Conservation (phyloP, 2,113 vertebrate species). For the Cyanoderma ruficeps region DNA sequence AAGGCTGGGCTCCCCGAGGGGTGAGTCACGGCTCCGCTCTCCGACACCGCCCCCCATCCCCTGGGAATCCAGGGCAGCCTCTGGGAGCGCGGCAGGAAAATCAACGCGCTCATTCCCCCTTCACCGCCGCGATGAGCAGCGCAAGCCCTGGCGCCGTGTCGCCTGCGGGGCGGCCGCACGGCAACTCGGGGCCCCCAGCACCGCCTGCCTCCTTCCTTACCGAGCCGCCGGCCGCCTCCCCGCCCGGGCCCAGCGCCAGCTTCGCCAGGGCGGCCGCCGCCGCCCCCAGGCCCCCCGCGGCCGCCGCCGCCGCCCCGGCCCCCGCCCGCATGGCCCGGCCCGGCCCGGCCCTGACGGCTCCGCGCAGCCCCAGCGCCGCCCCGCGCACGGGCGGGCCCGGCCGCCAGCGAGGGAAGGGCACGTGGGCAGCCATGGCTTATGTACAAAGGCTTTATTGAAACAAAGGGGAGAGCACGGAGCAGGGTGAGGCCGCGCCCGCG, state of each 20-base stretch:
- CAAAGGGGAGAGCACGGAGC: fast-evolving
- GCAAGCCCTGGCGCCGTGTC: background rate
- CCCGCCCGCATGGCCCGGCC: too few species aligned
- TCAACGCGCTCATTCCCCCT: fast-evolving
- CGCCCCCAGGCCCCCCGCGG: too few species aligned
- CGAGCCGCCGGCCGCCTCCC: constrained; percentile 67
- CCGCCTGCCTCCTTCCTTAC: background rate
- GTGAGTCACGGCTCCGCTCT: background rate
- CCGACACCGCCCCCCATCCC: background rate
- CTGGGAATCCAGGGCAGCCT: background rate
- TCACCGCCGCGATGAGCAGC: fast-evolving
- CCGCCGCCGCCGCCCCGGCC: too few species aligned
- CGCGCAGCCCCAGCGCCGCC: background rate
- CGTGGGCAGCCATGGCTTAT: fast-evolving
- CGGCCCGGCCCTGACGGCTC: background rate
- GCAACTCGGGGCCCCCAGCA: background rate
- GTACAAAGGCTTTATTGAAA: background rate
- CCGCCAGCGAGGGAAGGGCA: fast-evolving
- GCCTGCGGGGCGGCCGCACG: background rate
- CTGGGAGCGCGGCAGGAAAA: background rate
- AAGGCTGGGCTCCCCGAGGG: background rate
- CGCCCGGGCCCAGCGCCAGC: constrained; percentile 82
- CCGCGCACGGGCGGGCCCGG: background rate
- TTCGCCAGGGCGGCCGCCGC: constrained; percentile 80
- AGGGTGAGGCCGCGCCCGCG: fast-evolving